phyloP scores from a whole-genome alignment of 2,888 invertebrate species.

The Gonocerus acuteangulatus region DNA sequence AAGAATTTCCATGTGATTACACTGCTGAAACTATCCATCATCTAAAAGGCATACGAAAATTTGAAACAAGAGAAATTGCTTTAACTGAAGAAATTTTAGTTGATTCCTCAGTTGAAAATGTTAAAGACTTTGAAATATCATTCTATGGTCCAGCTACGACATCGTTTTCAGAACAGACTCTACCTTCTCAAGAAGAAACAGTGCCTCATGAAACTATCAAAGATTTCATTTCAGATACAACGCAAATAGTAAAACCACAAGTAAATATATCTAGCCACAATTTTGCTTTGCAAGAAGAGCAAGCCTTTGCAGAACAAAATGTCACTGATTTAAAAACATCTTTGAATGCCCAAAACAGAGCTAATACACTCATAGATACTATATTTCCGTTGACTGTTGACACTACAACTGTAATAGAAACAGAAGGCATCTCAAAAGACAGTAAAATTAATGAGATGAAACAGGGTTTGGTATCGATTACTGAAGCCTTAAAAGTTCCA shows the following conservation, averaged over 20 bases:
- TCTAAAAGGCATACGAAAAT: conserved; percentile 33
- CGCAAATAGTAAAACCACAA: conserved; percentile 6
- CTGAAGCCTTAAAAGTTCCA: conserved; percentile 28
- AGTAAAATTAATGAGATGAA: conserved; percentile 1
- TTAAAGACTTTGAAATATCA: conserved; percentile 29
- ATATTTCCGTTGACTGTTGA: conserved; percentile 24
- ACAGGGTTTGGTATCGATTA: conserved; percentile 17
- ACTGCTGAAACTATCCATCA: background rate
- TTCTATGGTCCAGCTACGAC: conserved; percentile 8
- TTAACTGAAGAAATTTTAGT: conserved; percentile 38
- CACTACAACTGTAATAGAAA: conserved; percentile 24
- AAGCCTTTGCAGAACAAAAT: conserved; percentile 24
- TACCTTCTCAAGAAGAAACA: conserved; percentile 30
- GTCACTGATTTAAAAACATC: conserved; percentile 15
- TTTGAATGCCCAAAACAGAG: conserved; percentile 8
- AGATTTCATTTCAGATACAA: conserved; percentile 7
- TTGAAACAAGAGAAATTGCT: conserved; percentile 41
- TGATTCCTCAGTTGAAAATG: conserved; percentile 42
- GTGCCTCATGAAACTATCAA: conserved; percentile 25
- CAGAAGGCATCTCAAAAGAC: conserved; percentile 19
- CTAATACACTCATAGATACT: conserved; percentile 23
- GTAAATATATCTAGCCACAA: conserved; percentile 26
- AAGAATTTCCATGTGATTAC: conserved; percentile 27
- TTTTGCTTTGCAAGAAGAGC: conserved; percentile 24
- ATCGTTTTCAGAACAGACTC: conserved; percentile 22